These are phyloP conservation scores for Tipula helvola DNA, from an alignment of 2,888 invertebrate genomes.

Conservation along the genomic window DNA sequence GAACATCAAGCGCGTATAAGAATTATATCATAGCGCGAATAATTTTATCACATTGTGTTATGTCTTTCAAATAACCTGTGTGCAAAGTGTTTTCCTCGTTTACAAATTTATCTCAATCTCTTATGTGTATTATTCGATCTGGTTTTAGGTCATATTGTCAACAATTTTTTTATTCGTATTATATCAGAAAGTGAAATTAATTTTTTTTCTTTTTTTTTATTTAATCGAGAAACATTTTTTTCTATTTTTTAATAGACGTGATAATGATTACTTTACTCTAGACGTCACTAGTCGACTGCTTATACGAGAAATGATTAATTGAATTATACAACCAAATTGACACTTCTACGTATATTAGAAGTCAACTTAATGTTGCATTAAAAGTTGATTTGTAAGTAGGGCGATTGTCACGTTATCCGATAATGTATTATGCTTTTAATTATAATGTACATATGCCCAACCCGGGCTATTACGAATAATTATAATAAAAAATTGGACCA, in stretches of 20 bases:
- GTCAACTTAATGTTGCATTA: background rate
- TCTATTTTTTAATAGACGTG: background rate
- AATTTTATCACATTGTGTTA: background rate
- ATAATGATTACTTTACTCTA: background rate
- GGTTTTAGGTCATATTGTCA: background rate
- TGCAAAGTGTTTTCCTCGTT: background rate
- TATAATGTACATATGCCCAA: too few species aligned
- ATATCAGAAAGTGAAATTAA: background rate
- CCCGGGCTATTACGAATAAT: too few species aligned
- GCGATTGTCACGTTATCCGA: too few species aligned
- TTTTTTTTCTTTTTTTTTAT: background rate
- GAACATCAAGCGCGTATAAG: background rate
- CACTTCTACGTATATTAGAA: background rate
- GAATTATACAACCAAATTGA: background rate
- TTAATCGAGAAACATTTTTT: background rate
- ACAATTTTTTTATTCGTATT: background rate
- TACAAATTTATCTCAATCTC: background rate
- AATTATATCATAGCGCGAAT: background rate
- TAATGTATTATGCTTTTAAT: too few species aligned
- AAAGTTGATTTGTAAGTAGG: background rate
- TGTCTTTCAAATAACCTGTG: background rate
- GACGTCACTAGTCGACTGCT: background rate
- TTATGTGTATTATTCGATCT: background rate
- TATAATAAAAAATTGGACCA: background rate
- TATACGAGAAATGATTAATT: background rate